These are phyloP conservation scores for Lathronympha strigana DNA, from an alignment of 2,888 invertebrate species.

Conservation along the genomic window DNA sequence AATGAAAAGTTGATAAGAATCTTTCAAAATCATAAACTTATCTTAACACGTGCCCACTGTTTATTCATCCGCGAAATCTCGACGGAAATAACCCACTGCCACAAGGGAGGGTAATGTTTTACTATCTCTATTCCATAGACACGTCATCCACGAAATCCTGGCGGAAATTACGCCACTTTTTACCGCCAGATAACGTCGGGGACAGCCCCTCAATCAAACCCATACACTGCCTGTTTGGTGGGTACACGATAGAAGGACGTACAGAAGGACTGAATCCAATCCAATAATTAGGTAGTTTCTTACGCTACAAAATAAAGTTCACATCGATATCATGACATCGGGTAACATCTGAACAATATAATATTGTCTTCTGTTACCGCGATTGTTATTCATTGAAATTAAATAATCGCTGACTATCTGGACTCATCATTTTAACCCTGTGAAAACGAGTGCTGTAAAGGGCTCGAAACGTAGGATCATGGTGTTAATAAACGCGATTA, in stretches of 20 bases:
- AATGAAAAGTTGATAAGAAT: no score
- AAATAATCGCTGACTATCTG: no score
- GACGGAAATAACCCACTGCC: neutral
- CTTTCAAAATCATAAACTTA: neutral
- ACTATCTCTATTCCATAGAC: neutral
- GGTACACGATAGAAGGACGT: neutral
- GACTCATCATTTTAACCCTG: no score
- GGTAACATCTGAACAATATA: no score
- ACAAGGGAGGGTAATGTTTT: constrained; percentile 1
- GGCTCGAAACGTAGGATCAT: no score
- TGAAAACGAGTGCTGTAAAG: no score
- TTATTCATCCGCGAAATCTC: neutral
- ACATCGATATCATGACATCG: no score
- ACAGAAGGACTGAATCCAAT: constrained; percentile 5
- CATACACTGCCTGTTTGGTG: constrained; percentile 8
- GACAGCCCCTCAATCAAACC: constrained; percentile 25
- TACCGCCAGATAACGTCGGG: constrained; percentile 13
- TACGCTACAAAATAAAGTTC: no score
- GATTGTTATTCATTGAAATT: no score
- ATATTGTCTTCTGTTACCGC: no score
- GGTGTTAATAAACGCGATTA: no score
- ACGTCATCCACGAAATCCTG: neutral
- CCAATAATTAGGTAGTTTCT: no score
- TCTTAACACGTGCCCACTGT: neutral
- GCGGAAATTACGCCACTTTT: constrained; percentile 29